Conservation (phyloP, 2,113 vertebrate genomes). For the Lophotis ruficrista region DNA sequence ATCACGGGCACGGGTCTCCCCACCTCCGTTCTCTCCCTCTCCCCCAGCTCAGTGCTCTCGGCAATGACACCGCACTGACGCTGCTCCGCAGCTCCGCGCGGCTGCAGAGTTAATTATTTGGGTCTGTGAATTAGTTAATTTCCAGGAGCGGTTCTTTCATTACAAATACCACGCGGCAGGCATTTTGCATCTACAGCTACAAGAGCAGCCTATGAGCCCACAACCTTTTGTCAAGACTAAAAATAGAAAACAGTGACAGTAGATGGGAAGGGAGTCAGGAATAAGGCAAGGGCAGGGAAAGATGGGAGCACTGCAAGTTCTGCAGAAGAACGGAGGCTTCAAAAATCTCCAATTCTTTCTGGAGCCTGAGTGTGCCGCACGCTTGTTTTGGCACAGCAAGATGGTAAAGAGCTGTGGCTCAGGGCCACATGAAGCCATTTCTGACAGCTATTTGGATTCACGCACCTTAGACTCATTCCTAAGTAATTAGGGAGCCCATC, state of each 20-base stretch:
- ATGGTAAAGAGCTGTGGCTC: not conserved
- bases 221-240: conserved; percentile 13
- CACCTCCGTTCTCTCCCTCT: not conserved
- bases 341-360: not conserved
- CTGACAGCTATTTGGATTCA: not conserved
- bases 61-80: not conserved
- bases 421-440: not conserved
- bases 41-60: not conserved
- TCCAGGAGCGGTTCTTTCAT: conserved; percentile 18
- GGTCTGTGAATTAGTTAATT: conserved; percentile 56
- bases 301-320: not conserved
- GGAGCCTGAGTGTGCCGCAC: not conserved
- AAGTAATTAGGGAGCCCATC: not conserved
- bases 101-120: conserved; percentile 37
- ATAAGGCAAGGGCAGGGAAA: not conserved
- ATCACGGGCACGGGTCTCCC: not conserved
- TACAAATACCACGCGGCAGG: conserved; percentile 42
- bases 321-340: not conserved
- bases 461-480: not conserved
- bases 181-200: conserved; percentile 41
- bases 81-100: accelerated
- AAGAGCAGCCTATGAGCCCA: conserved; percentile 37
- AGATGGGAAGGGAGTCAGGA: not conserved
- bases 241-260: conserved; percentile 36
- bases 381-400: not conserved